Percentiles rank a stretch among this genome's conserved stretches.
Conservation (phyloP, 2,113 vertebrate species). For the Hemibagrus wyckioides region DNA sequence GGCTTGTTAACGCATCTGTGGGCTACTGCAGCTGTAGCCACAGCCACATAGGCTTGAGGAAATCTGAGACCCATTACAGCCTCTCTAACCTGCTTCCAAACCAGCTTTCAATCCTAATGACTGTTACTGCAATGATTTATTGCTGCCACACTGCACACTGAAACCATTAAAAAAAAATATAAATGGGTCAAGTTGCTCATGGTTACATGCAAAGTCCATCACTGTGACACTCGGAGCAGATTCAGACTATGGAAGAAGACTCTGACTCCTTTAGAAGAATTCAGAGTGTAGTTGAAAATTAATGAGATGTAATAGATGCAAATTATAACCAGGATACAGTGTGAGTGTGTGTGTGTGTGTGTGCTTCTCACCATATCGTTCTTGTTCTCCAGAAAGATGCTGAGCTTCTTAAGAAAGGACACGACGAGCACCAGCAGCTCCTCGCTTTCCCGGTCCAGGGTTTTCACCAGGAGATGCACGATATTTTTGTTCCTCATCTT, state of each 20-base stretch:
- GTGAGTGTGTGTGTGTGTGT: neutral
- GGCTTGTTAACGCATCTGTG: conserved; percentile 46
- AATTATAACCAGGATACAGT: neutral
- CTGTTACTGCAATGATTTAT: conserved; percentile 14
- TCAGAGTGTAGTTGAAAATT: too few species aligned
- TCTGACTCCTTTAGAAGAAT: too few species aligned
- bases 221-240: neutral
- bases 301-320: too few species aligned
- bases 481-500: conserved; percentile 98
- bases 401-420: conserved; percentile 95
- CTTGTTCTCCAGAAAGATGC: conserved; percentile 95
- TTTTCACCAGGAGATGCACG: conserved; percentile 89
- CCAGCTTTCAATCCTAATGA: conserved; percentile 39
- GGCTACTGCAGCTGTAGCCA: conserved; percentile 27
- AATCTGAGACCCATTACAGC: conserved; percentile 42
- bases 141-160: neutral
- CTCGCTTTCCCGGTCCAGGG: conserved; percentile 84
- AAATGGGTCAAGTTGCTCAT: neutral
- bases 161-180: conserved; percentile 4
- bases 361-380: conserved; percentile 88
- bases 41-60: conserved; percentile 27
- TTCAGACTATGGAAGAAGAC: neutral
- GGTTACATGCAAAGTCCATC: neutral
- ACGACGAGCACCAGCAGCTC: conserved; percentile 89
- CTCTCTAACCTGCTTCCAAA: conserved; percentile 40